A percentile compares a stretch with the other conserved stretches of the same genome.
phyloP scores from a whole-genome alignment of 2,797 vertebrate species.

The Sciurus carolinensis region DNA sequence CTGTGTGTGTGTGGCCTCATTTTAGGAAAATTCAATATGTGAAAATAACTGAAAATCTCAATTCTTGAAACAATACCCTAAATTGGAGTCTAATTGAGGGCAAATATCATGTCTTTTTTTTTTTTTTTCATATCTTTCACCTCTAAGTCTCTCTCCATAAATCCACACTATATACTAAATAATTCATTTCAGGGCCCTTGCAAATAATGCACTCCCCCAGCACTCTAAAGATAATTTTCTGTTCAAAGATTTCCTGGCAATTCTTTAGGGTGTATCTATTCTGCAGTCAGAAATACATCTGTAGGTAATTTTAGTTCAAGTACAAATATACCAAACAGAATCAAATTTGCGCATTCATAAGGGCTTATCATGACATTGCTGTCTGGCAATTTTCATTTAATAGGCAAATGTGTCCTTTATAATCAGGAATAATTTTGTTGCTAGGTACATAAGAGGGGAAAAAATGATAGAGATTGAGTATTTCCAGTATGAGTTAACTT shows the following conservation, averaged over 20 bases:
- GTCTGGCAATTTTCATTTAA: constrained; percentile 64
- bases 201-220: constrained; percentile 59
- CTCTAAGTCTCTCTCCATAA: neutral
- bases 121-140: constrained; percentile 64
- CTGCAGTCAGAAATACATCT: constrained; percentile 72
- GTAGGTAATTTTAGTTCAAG: constrained; percentile 75
- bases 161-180: constrained; percentile 50
- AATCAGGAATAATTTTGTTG: constrained; percentile 58
- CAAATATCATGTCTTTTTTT: constrained; percentile 46
- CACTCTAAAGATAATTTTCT: constrained; percentile 51
- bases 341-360: constrained; percentile 47
- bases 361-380: constrained; percentile 7
- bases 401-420: constrained; percentile 56
- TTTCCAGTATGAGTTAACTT: constrained; percentile 27
- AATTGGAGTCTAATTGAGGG: constrained; percentile 48
- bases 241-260: constrained; percentile 70
- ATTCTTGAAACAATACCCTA: constrained; percentile 58
- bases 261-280: constrained; percentile 61
- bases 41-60: constrained; percentile 25
- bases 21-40: constrained; percentile 65
- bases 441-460: neutral
- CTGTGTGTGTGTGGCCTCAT: neutral
- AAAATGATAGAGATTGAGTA: neutral
- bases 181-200: constrained; percentile 58
- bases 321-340: constrained; percentile 65